These are phyloP conservation scores for Crotalus helleri DNA, from an alignment of 2,113 vertebrate species.

Conservation along the genomic window DNA sequence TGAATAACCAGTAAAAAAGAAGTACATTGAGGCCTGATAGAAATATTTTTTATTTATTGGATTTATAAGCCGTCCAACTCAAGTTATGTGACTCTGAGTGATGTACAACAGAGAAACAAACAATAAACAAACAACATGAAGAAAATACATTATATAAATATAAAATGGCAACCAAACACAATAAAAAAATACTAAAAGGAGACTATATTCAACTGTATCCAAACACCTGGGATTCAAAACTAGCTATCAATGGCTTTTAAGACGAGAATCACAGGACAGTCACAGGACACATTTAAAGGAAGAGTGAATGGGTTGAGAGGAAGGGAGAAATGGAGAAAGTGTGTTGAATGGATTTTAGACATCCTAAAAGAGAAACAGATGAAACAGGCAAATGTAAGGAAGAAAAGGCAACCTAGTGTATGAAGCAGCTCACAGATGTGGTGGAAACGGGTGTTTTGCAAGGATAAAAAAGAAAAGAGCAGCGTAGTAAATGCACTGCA, in stretches of 20 bases:
- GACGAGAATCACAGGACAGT: not conserved
- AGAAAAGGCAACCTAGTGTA: not conserved
- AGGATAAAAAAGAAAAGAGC: not conserved
- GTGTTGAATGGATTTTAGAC: not conserved
- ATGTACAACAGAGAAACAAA: not conserved
- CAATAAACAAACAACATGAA: not conserved
- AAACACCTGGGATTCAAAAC: not conserved
- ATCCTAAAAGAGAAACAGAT: not conserved
- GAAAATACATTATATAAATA: not conserved
- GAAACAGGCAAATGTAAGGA: not conserved
- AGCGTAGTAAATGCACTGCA: not conserved
- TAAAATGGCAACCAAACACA: not conserved
- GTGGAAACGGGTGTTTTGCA: not conserved
- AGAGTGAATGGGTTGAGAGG: not conserved
- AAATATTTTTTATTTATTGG: not conserved
- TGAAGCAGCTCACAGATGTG: not conserved
- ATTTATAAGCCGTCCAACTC: not conserved
- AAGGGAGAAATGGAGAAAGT: not conserved
- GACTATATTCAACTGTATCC: not conserved
- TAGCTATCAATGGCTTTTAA: not conserved
- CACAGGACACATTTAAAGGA: not conserved
- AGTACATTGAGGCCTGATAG: not conserved
- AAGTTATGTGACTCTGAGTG: not conserved
- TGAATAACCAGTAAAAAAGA: not conserved
- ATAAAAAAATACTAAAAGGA: not conserved